Conservation (phyloP, 2,113 vertebrate species). For the Orthonyx spaldingii region DNA sequence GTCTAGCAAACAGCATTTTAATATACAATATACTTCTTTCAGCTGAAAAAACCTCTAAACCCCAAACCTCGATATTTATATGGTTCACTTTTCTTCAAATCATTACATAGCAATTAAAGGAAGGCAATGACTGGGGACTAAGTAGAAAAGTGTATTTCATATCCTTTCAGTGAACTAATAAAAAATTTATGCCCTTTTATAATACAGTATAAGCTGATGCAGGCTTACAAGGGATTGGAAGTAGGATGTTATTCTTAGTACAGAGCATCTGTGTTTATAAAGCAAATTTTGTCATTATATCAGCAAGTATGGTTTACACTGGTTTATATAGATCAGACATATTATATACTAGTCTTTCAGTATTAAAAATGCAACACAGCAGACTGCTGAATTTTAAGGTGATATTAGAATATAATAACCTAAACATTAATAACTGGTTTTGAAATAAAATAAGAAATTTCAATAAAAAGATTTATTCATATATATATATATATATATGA, state of each 20-base stretch:
- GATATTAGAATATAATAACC: neutral
- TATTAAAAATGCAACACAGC: conserved; percentile 4
- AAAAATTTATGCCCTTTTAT: conserved; percentile 76
- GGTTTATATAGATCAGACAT: conserved; percentile 17
- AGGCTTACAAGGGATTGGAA: conserved; percentile 57
- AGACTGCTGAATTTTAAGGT: neutral
- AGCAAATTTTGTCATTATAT: conserved; percentile 66
- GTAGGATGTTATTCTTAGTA: conserved; percentile 69
- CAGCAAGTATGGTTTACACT: conserved; percentile 49
- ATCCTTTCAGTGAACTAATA: conserved; percentile 73
- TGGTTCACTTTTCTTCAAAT: conserved; percentile 60
- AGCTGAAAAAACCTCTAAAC: neutral
- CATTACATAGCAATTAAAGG: conserved; percentile 68
- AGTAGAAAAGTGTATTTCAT: conserved; percentile 70
- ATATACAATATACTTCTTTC: conserved; percentile 19
- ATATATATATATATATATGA: neutral
- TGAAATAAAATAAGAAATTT: neutral
- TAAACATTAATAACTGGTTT: neutral
- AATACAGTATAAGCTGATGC: conserved; percentile 68
- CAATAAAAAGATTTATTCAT: neutral
- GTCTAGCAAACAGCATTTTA: conserved; percentile 44
- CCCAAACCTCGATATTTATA: conserved; percentile 49
- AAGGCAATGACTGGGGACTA: conserved; percentile 60
- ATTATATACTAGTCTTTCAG: conserved; percentile 31
- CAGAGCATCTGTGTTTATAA: conserved; percentile 69